Conservation (phyloP, 2,113 vertebrate species). For the Australoheros scitulus region DNA sequence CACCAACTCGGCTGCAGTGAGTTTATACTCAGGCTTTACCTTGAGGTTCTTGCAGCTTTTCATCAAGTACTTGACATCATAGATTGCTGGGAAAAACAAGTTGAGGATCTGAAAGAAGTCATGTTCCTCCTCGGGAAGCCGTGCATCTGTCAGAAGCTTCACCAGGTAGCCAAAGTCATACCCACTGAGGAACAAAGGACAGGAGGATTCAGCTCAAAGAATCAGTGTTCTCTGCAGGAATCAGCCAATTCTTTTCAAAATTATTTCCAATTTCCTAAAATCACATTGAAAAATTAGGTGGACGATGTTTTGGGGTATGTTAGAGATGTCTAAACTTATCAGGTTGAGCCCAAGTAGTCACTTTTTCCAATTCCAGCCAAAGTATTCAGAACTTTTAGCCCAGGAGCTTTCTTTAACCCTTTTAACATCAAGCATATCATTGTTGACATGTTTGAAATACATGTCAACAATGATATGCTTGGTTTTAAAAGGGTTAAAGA, state of each 20-base stretch:
- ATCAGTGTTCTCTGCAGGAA: not conserved
- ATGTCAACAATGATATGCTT: no score
- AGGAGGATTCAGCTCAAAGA: not conserved
- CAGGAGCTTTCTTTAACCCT: not conserved
- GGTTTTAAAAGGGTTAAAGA: no score
- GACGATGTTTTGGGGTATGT: not conserved
- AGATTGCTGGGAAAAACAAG: slow-evolving; percentile 97
- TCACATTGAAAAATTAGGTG: not conserved
- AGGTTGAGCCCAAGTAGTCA: not conserved
- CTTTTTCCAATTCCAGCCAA: not conserved
- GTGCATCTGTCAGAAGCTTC: slow-evolving; percentile 93
- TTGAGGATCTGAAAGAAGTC: slow-evolving; percentile 98
- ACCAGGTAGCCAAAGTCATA: slow-evolving; percentile 99
- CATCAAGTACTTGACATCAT: slow-evolving; percentile 98
- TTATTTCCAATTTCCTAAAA: fast-evolving
- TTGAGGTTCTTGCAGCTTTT: slow-evolving; percentile 99
- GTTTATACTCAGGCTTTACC: slow-evolving; percentile 71
- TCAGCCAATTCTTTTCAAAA: not conserved
- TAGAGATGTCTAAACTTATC: not conserved
- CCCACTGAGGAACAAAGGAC: slow-evolving; percentile 78
- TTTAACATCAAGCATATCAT: no score
- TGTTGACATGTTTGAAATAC: no score
- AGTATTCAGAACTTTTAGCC: not conserved
- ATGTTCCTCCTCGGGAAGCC: slow-evolving; percentile 95
- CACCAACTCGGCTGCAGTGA: not conserved